phyloP scores from a whole-genome alignment of 2,797 vertebrate genomes.

The Thamnophis elegans region DNA sequence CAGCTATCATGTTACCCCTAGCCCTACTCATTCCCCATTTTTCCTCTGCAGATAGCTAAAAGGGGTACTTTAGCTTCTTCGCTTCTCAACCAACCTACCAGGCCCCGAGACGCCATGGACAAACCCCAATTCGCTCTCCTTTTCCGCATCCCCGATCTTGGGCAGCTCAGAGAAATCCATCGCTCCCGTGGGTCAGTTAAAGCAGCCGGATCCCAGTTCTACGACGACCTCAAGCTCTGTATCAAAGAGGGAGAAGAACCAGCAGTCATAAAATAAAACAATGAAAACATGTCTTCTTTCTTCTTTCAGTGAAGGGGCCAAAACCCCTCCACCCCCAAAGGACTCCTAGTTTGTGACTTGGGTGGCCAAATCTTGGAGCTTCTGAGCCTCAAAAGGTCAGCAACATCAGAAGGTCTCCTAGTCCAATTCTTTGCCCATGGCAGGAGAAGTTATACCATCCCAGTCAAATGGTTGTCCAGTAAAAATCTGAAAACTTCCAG shows the following conservation, averaged over 20 bases:
- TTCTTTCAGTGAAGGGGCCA: neutral
- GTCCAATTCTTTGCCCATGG: neutral
- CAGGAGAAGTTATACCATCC: neutral
- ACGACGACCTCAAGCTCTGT: neutral
- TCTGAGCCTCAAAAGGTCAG: neutral
- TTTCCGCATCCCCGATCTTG: slow-evolving; percentile 34
- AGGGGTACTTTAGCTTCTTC: neutral
- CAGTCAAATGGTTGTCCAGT: neutral
- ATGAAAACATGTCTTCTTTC: too few relatives aligned
- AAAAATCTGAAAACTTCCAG: neutral
- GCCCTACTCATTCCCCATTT: neutral
- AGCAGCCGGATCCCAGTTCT: neutral
- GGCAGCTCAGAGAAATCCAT: slow-evolving; percentile 47
- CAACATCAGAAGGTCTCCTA: neutral
- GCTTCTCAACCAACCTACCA: slow-evolving; percentile 28
- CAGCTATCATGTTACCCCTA: neutral
- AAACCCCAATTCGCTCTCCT: slow-evolving; percentile 52
- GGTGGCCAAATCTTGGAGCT: neutral
- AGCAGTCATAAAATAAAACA: neutral
- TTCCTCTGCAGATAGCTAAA: neutral
- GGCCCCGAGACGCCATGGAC: slow-evolving; percentile 63
- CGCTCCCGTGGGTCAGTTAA: neutral
- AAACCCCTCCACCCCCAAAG: neutral
- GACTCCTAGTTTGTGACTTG: neutral
- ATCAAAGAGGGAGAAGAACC: neutral